Evolutionary conservation across 2,113 vertebrate genomes (phyloP), one percentile per base, ranked within the genome.

Genomic region (Paradisaea rubra): DNA sequence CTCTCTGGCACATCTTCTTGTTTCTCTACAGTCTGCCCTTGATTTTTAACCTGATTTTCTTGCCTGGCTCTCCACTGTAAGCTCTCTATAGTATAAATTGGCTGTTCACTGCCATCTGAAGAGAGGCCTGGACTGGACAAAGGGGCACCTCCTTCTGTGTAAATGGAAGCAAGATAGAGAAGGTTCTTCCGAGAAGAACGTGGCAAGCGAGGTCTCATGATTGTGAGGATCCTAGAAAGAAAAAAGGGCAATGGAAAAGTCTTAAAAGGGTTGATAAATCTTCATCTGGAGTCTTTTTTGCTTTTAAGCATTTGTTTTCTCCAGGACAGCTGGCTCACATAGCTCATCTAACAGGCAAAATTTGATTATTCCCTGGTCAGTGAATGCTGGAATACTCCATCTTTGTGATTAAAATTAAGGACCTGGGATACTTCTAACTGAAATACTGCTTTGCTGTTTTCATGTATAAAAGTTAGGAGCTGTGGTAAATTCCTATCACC

Each of bases 11-110:
- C 52, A 81, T 88, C 69, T 2, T 96, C 94, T 64, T 74, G 71
- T 68, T 6, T 79, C 60, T 59, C 81, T 61, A 74, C 63, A 94
- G 42, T 84, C 82, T 94, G 94, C 37, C 64, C 76, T 78, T 87
- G 97, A 49, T 71, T 92, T 87, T 93, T 95, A 88, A 94, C 72
- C 66, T 91, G 94, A 59, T 74, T 94, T 64, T 89, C 50, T 89
- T 94, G 97, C 89, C 95, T 97, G 76, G 98, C 73, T 91, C 94
- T 98, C 97, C 98, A 98, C 25, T 98, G 98, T 53, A 99, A 94
- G 93, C 95, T 99, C 91, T 99, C 98, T 85, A 99, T 92, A 2
- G 99, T 99, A 96, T 99, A 99, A 39, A 99, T 82, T 19, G 98
- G 98, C 93, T 98, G 98, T 31, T 97, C 97, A 27, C 93, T 84